Evolutionary conservation across 92 coral and sea anemone species (phyloP), one percentile per base, ranked within the genome.

Genomic region (Pocillopora grandis): DNA sequence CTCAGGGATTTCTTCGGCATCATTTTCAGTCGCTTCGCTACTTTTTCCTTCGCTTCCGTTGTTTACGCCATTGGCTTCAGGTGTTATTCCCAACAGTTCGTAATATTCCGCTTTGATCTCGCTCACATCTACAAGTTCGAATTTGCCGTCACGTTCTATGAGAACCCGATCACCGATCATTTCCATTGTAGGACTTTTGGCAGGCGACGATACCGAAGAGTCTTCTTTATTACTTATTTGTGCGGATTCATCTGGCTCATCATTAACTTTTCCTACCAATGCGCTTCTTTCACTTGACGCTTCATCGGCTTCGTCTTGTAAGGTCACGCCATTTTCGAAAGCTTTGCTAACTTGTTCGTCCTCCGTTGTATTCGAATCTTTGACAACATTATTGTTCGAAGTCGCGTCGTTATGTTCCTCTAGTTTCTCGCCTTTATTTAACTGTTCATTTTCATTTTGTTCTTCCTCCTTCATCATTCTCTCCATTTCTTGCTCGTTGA

Each of bases 81-180:
- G 78, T 23, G 80, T 81, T 72, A 97, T 85, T 3, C 99, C 99
- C 52, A 97, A 76, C 99, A 97, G 94, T 71, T 97, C 97, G 71
- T 90, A 97, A 80, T 97, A 97, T 70, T 97, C 99, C 0, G 99
- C 99, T 78, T 94, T 97, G 36, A 97, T 94, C 85, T 97, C 99
- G 66, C 92, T 92, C 20, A 93, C 98, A 88, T 97, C 99, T 10
- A 97, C 99, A 10, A 97, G 93, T 86, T 97, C 99, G 79, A 97
- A 97, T 63, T 94, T 94, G 10, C 99, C 99, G 76, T 97, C 99
- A 60, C 93, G 90, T 90, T 97, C 99, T 57, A 97, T 92, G 0
- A 97, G 86, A 27, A 97, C 99, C 0, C 99, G 91, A 62, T 97
- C 98, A 10, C 98, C 98, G 23, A 94, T 87, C 93, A 94, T 88